A percentile compares a stretch with the other conserved stretches of the same genome.
Conservation (phyloP, 1,140 invertebrate species). For the Bombus balteatus region DNA sequence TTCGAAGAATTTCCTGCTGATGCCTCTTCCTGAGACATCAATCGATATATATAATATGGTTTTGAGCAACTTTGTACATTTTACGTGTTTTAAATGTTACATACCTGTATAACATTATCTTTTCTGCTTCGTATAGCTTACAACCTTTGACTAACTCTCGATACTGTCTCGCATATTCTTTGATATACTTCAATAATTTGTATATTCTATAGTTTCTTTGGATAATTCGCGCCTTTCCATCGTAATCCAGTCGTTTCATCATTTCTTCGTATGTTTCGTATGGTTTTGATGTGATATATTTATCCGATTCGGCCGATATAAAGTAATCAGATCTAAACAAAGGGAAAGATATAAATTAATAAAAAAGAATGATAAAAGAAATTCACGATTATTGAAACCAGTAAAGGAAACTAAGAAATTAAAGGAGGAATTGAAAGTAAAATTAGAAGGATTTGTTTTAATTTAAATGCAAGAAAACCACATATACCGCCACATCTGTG, state of each 20-base stretch:
- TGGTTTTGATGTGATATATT: constrained; percentile 81
- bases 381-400: not conserved
- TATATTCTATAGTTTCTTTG: constrained; percentile 84
- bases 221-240: constrained; percentile 84
- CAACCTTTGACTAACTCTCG: constrained; percentile 74
- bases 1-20: constrained; percentile 83
- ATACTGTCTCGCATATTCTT: constrained; percentile 71
- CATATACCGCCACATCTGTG: constrained; percentile 78
- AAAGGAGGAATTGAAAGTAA: not conserved
- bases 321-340: constrained; percentile 80
- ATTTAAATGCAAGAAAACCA: constrained; percentile 46
- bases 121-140: constrained; percentile 78
- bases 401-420: too few species aligned
- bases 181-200: constrained; percentile 71
- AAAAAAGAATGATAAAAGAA: not conserved
- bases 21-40: constrained; percentile 80
- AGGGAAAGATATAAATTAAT: not conserved
- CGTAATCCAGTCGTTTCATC: constrained; percentile 80
- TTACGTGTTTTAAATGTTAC: not conserved
- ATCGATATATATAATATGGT: not conserved
- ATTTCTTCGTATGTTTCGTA: constrained; percentile 84
- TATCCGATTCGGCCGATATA: constrained; percentile 84
- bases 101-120: constrained; percentile 70
- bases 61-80: not conserved
- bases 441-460: not conserved